Conservation (phyloP, 2,888 invertebrate genomes). For the Coelinius sp. region DNA sequence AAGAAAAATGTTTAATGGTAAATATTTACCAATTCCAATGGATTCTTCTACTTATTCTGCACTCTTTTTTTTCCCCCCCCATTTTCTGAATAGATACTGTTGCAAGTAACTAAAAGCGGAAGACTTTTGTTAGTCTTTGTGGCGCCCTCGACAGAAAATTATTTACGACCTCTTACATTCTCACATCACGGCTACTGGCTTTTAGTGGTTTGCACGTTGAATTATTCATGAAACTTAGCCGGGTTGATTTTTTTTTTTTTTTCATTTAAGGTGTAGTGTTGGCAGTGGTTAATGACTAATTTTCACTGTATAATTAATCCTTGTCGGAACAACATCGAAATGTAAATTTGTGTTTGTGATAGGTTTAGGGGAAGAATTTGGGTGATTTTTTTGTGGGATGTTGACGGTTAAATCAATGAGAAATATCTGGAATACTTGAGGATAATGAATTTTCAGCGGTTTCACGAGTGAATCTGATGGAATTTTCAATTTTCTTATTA, state of each 20-base stretch:
- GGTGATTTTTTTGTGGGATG: not conserved
- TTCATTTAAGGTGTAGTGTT: not conserved
- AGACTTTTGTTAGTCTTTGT: not conserved
- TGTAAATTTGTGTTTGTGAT: not conserved
- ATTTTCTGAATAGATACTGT: not conserved
- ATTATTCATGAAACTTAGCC: conserved; percentile 9
- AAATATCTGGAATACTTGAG: not conserved
- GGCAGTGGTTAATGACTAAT: conserved; percentile 16
- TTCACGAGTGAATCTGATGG: not conserved
- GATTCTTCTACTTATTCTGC: not conserved
- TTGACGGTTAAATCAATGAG: not conserved
- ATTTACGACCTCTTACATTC: conserved; percentile 10
- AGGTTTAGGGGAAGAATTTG: not conserved
- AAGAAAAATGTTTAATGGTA: conserved; percentile 37
- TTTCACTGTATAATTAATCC: conserved; percentile 14
- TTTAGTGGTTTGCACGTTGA: conserved; percentile 3
- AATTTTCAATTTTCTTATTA: too few relatives aligned
- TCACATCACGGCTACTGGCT: conserved; percentile 4
- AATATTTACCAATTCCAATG: too few relatives aligned
- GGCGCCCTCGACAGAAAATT: not conserved
- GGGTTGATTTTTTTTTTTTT: not conserved
- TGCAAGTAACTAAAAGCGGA: not conserved
- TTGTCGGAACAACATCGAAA: conserved; percentile 1
- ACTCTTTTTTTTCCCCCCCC: not conserved
- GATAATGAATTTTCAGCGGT: too few relatives aligned